Base-by-base conservation (phyloP, 2,888 invertebrate species). In the Scelioninae gen. 1 region DNA sequence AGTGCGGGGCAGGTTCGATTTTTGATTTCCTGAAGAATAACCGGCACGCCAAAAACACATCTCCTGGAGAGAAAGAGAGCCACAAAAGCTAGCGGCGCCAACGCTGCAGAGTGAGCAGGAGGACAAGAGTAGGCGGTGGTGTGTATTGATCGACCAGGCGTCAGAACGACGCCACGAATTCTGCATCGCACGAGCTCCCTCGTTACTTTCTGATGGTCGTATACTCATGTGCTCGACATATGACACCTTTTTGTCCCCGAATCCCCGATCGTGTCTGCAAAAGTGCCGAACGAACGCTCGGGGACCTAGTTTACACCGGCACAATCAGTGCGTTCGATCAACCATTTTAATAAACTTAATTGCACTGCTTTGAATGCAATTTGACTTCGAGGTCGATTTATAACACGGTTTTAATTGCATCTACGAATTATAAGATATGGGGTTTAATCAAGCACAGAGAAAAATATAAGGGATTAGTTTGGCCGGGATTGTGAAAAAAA, bases 111-210 rank as follows among this genome's bases (percentile, higher is more conserved):
- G 76, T 71, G 76, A 81, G 84, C 65, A 81, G 82, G 68, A 63
- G 76, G 75, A 53, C 69, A 58, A 31, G 66, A 72, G 75, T 82
- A 62, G 82, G 85, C 63, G 72, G 83, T 49, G 77, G 84, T 82
- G 91, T 88, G 90, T 91, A 91, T 91, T 91, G 91, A 91, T 91
- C 91, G 91, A 62, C 69, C n/a, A n/a, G n/a, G n/a, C n/a, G n/a
- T n/a, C n/a, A n/a, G n/a, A n/a, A n/a, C n/a, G n/a, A n/a, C n/a
- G n/a, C n/a, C n/a, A 80, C 84, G 84, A 80, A 83, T 81, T 84
- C 81, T 81, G 84, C 84, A 83, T 83, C 80, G 79, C 76, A 32
- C 79, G 58, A 69, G 56, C 79, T 65, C 62, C 62, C 68, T 68
- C 65, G 76, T 68, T 75, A 75, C 75, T 75, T 66, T 65, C 69